These are phyloP conservation scores for Chloroceryle inda DNA, from an alignment of 2,797 vertebrate species.

Conservation along the genomic window DNA sequence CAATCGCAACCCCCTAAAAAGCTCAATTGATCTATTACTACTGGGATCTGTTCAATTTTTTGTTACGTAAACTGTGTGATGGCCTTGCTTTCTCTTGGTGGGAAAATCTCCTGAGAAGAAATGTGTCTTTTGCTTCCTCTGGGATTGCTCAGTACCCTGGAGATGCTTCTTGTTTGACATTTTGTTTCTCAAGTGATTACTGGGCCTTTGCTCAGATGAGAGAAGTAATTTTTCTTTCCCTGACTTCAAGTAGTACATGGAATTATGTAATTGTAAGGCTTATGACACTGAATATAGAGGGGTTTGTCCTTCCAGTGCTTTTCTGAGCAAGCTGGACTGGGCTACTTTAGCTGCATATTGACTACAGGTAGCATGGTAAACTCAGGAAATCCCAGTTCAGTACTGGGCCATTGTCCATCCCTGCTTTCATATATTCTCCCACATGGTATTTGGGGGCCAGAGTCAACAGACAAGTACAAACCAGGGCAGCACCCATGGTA, in stretches of 20 bases:
- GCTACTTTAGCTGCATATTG: neutral
- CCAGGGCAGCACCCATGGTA: neutral
- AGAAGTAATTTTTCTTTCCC: slow-evolving; percentile 2
- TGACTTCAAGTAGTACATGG: neutral
- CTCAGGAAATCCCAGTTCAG: neutral
- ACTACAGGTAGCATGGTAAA: neutral
- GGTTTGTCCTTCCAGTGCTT: neutral
- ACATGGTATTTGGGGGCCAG: neutral
- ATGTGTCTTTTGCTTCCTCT: slow-evolving; percentile 72
- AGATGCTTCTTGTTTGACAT: slow-evolving; percentile 65
- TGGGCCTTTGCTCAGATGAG: slow-evolving; percentile 20
- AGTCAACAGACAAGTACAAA: neutral
- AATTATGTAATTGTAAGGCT: neutral
- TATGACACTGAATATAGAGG: neutral
- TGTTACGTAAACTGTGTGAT: neutral
- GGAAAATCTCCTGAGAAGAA: slow-evolving; percentile 76
- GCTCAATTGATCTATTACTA: slow-evolving; percentile 36
- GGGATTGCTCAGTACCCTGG: slow-evolving; percentile 74
- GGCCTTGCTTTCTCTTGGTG: slow-evolving; percentile 44
- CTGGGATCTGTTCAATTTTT: slow-evolving; percentile 49
- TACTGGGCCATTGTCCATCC: neutral
- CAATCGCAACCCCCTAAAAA: neutral
- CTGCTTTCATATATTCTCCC: neutral
- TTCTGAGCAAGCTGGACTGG: neutral
- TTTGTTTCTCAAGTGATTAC: slow-evolving; percentile 65